phyloP scores from a whole-genome alignment of 2,113 vertebrate genomes.

The Eubucco bourcierii region DNA sequence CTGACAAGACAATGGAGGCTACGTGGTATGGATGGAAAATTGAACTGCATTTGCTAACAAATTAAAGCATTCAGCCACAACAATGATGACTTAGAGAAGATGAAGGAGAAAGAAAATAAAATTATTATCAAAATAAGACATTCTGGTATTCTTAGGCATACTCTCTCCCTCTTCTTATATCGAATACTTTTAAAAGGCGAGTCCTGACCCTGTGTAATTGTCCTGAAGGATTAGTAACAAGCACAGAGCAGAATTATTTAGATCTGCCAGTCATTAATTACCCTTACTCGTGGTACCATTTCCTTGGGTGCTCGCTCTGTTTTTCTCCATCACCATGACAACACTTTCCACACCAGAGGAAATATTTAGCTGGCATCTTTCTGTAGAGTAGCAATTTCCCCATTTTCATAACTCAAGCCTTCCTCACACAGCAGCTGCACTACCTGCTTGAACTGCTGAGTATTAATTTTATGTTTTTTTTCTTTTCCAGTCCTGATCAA shows the following conservation, averaged over 20 bases:
- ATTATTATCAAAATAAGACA: not conserved
- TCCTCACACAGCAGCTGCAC: not conserved
- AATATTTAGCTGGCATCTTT: not conserved
- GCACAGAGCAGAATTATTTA: not conserved
- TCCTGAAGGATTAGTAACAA: not conserved
- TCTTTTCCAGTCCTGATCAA: not conserved
- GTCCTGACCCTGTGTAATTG: not conserved
- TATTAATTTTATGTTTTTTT: not conserved
- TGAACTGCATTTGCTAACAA: not conserved
- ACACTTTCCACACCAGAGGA: not conserved
- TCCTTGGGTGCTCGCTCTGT: conserved; percentile 14
- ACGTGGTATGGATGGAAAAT: not conserved
- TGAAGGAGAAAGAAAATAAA: not conserved
- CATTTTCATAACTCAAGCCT: not conserved
- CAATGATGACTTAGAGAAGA: not conserved
- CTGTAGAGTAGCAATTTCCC: not conserved
- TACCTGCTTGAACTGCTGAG: not conserved
- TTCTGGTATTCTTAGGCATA: not conserved
- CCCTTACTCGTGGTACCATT: not conserved
- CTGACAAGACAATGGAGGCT: not conserved
- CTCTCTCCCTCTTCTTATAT: not conserved
- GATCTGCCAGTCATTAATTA: not conserved
- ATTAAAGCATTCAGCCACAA: not conserved
- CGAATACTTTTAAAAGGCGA: not conserved
- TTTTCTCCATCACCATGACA: not conserved